Base-by-base conservation (phyloP, 2,888 invertebrate genomes). In the Amblyteles armatorius region DNA sequence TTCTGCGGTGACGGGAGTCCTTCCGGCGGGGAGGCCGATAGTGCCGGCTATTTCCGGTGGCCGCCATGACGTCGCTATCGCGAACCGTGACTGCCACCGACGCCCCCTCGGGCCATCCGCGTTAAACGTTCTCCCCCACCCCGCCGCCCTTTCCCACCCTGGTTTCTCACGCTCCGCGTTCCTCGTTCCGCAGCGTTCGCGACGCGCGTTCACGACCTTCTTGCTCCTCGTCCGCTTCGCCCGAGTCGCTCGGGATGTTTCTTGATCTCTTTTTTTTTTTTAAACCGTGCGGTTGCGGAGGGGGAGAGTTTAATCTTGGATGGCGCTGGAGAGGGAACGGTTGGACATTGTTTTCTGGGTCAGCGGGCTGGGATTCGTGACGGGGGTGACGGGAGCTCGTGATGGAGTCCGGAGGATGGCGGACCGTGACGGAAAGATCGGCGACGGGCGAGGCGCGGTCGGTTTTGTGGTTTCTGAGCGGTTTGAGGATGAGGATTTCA, bases 31-130 rank as follows among this genome's bases (percentile, higher is more conserved):
- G 90, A 89, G 90, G 89, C 92, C 91, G 93, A 93, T 93, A 93
- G 93, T 93, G 91, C 92, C 91, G 93, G 93, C 93, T 94, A 94
- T 94, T 94, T 94, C 93, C 93, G 93, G 90, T 92, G 93, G 90
- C 91, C 92, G 91, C 91, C 92, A 90, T 92, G 92, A 91, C 92
- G 92, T 91, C 87, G 91, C 92, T 93, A 93, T 93, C 93, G 90
- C 90, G 72, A 50, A 87, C 68, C 82, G 87, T 87, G 72, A 74
- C 89, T 78, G 78, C 69, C 26, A 11, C 85, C 86, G 85, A 78
- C 79, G 72, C 74, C 79, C 44, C 69, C 73, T 40, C 19, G 77
- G 29, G 68, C 71, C 79, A 52, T 78, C 63, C 69, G 71, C 79
- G 40, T 84, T 82, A 79, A 69, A 74, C 79, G 77, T 68, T 57